Percentiles rank a stretch among this genome's conserved stretches.
Conservation (phyloP, 2,113 vertebrate species). For the Nyctereutes procyonoides region DNA sequence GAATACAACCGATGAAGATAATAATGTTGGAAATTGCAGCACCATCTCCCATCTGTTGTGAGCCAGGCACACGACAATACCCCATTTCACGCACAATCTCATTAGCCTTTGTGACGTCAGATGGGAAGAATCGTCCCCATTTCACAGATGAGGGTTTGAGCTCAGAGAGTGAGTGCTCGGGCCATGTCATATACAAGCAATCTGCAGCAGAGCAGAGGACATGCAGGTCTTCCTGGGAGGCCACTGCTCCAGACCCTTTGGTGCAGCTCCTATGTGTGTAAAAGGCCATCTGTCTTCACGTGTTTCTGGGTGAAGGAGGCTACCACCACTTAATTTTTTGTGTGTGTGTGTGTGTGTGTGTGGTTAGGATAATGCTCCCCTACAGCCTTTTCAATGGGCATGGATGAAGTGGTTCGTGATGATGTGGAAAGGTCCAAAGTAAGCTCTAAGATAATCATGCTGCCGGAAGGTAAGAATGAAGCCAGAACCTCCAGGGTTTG, state of each 20-base stretch:
- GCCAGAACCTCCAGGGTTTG: neutral
- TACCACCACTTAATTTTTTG: too few species aligned
- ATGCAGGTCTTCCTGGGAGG: neutral
- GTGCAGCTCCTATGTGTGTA: neutral
- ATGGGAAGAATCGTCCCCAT: neutral
- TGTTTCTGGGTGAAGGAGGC: fast-evolving
- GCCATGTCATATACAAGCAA: fast-evolving
- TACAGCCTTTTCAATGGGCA: neutral
- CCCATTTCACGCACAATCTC: fast-evolving
- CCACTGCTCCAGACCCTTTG: neutral
- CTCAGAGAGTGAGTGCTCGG: neutral
- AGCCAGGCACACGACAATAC: fast-evolving
- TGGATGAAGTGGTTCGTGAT: fast-evolving
- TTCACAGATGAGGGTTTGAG: neutral
- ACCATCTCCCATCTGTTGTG: fast-evolving
- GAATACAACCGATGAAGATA: too few species aligned
- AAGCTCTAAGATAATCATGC: fast-evolving
- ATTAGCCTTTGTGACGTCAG: fast-evolving
- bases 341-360: too few species aligned
- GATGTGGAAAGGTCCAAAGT: neutral
- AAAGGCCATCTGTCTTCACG: neutral
- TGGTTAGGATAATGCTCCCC: fast-evolving
- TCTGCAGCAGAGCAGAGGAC: neutral
- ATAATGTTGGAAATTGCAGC: fast-evolving
- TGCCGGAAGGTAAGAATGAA: too few species aligned